Percentiles rank a stretch among this genome's conserved stretches.
These are phyloP conservation scores for Syrista parreyssii DNA, from an alignment of 2,888 invertebrate genomes.

Conservation along the genomic window DNA sequence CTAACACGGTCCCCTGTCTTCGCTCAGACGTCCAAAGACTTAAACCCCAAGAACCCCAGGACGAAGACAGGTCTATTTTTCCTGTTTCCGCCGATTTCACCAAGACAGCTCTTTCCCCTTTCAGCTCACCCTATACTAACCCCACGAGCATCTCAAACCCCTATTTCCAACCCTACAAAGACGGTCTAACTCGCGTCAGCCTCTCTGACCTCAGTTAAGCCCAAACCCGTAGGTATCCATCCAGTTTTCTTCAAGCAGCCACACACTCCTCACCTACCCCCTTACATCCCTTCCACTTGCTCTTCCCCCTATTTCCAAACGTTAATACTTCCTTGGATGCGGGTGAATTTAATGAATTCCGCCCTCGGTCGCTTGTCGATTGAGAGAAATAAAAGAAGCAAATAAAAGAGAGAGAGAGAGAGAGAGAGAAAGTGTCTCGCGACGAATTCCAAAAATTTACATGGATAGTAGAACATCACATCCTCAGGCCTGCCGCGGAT, in stretches of 20 bases:
- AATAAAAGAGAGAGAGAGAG: not conserved
- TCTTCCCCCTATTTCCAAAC: not conserved
- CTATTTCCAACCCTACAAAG: not conserved
- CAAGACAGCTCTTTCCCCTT: constrained; percentile 20
- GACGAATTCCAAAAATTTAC: not conserved
- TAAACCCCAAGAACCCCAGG: constrained; percentile 9
- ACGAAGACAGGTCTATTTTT: constrained; percentile 38
- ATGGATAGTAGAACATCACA: not conserved
- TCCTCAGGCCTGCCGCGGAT: not conserved
- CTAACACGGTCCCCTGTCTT: constrained; percentile 18
- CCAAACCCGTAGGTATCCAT: not conserved
- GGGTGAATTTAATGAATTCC: not conserved
- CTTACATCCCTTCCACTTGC: no score
- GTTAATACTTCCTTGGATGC: not conserved
- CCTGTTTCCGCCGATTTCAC: constrained; percentile 27
- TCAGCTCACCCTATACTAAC: not conserved
- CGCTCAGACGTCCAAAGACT: constrained; percentile 18
- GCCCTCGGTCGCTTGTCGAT: not conserved
- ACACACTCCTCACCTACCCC: not conserved
- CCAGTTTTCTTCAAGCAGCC: not conserved
- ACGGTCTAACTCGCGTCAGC: not conserved
- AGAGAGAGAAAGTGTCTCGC: not conserved
- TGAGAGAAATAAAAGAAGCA: not conserved
- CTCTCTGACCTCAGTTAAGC: not conserved
- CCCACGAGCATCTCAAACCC: not conserved